Percentiles rank a stretch among this genome's conserved stretches.
phyloP scores from a whole-genome alignment of 37 sponge, comb jelly and placozoan species.

The Diacarnus erythraeanus region DNA sequence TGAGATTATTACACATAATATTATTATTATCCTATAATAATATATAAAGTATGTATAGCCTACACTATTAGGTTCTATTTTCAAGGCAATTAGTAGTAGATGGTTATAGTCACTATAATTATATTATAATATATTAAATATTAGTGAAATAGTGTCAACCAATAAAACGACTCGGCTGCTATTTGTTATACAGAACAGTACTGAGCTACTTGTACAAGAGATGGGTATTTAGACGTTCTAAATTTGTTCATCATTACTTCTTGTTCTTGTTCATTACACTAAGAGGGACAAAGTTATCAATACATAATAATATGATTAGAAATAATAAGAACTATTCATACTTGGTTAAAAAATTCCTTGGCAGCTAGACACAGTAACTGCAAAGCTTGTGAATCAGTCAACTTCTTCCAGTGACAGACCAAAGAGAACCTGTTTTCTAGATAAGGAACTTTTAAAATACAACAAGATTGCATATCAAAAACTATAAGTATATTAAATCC shows the following conservation, averaged over 20 bases:
- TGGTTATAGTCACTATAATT: too few relatives aligned
- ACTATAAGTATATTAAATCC: too few relatives aligned
- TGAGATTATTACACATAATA: too few relatives aligned
- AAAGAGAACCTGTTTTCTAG: neutral
- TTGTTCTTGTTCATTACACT: constrained; percentile 28
- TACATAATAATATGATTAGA: neutral
- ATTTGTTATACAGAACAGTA: neutral
- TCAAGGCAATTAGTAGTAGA: too few relatives aligned
- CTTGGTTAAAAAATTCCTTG: neutral
- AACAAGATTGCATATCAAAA: neutral
- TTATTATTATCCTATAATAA: too few relatives aligned
- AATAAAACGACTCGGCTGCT: neutral
- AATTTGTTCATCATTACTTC: constrained; percentile 24
- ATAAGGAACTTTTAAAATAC: neutral
- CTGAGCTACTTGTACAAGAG: constrained; percentile 23
- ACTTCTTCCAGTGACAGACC: constrained; percentile 7
- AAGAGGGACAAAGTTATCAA: neutral
- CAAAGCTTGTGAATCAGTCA: neutral
- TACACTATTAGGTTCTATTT: too few relatives aligned
- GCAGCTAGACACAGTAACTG: neutral
- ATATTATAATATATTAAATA: neutral
- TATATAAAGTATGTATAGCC: too few relatives aligned
- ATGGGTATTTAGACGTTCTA: constrained; percentile 16
- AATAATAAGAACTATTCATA: neutral
- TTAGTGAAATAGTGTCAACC: neutral